A percentile compares a stretch with the other conserved stretches of the same genome.
Evolutionary conservation across 1,140 invertebrate genomes (phyloP).

Genomic region (Diorhabda elongata): DNA sequence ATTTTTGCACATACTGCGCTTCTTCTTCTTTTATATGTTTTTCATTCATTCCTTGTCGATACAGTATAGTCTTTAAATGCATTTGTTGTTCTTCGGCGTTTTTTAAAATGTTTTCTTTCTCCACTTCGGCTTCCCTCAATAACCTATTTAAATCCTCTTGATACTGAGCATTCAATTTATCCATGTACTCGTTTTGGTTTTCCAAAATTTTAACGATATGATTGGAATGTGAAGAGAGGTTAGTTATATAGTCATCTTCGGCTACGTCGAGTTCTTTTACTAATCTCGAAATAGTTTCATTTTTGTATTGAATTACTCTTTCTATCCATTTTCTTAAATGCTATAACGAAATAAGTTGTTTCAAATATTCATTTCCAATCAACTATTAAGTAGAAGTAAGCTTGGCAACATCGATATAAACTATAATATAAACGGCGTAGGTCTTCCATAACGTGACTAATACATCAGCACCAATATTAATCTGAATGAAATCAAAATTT

Average conservation of each 20-base stretch:
- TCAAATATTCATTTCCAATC: neutral
- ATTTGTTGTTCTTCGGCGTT: conserved; percentile 23
- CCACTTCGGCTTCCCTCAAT: conserved; percentile 24
- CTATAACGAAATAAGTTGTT: conserved; percentile 36
- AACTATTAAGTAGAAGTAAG: neutral
- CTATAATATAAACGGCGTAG: too few relatives aligned
- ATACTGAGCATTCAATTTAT: conserved; percentile 35
- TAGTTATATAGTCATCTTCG: conserved; percentile 63
- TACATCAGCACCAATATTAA: too few relatives aligned
- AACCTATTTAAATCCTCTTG: conserved; percentile 32
- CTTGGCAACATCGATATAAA: neutral
- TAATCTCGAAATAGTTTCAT: conserved; percentile 59
- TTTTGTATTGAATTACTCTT: conserved; percentile 59
- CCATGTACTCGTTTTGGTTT: conserved; percentile 34
- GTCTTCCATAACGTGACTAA: too few relatives aligned
- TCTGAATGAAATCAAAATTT: too few relatives aligned
- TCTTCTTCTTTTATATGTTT: conserved; percentile 24
- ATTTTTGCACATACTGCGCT: conserved; percentile 36
- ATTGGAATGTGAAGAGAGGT: conserved; percentile 65
- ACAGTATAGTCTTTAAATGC: conserved; percentile 39
- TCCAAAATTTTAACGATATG: conserved; percentile 55
- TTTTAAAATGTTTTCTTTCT: conserved; percentile 20
- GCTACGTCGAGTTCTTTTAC: conserved; percentile 61
- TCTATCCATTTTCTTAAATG: conserved; percentile 58
- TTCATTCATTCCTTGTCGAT: conserved; percentile 32